phyloP scores from a whole-genome alignment of 2,888 invertebrate genomes.

The Rhogogaster chlorosoma region DNA sequence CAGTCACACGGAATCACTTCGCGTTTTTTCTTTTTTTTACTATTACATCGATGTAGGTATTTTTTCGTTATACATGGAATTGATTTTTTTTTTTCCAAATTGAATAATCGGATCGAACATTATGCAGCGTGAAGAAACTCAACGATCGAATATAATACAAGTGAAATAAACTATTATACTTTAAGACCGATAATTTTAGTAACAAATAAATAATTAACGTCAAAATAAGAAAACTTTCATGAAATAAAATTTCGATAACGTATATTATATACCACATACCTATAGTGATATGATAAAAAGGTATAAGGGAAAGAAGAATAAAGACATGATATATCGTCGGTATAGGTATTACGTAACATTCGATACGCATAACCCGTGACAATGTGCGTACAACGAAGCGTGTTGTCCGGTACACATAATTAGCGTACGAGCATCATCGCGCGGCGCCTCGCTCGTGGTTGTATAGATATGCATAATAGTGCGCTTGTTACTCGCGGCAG shows the following conservation, averaged over 20 bases:
- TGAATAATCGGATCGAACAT: neutral
- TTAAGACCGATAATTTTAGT: neutral
- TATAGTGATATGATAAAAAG: neutral
- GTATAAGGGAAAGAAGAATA: neutral
- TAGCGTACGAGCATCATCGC: conserved; percentile 16
- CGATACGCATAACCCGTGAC: neutral
- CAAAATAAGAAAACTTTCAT: neutral
- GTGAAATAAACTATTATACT: neutral
- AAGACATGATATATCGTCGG: neutral
- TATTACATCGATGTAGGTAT: neutral
- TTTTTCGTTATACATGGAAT: neutral
- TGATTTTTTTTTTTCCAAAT: neutral
- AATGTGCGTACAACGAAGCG: conserved; percentile 23
- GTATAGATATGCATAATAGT: neutral
- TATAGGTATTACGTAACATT: neutral
- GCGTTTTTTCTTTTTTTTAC: too few species aligned
- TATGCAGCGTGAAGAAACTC: neutral
- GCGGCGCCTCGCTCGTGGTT: neutral
- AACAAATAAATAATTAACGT: neutral
- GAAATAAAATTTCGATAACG: neutral
- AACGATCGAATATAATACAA: neutral
- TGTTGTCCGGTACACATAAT: conserved; percentile 12
- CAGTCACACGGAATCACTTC: neutral
- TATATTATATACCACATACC: neutral
- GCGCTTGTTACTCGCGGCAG: neutral